Evolutionary conservation across 2,888 invertebrate species (phyloP).

Genomic region (Timandra comae): DNA sequence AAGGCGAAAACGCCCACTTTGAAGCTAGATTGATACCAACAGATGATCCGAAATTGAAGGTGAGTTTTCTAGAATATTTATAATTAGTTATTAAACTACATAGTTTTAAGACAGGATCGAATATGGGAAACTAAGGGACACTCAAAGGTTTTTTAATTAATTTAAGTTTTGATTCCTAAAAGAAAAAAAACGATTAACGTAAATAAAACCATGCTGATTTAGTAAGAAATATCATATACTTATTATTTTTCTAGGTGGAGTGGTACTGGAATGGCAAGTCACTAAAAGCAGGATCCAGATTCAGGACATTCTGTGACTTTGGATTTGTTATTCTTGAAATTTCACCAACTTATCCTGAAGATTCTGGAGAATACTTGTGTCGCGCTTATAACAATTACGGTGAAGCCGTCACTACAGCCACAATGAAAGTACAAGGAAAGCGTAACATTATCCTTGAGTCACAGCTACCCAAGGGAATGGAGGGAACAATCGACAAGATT

Average conservation of each 20-base stretch:
- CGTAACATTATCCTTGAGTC: constrained; percentile 94
- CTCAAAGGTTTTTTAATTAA: too few relatives aligned
- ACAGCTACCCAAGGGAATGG: constrained; percentile 94
- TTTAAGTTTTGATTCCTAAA: too few relatives aligned
- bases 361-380: constrained; percentile 94
- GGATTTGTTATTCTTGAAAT: constrained; percentile 98
- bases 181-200: too few relatives aligned
- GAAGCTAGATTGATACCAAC: constrained; percentile 92
- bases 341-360: constrained; percentile 97
- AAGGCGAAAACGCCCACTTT: constrained; percentile 94
- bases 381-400: constrained; percentile 92
- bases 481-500: constrained; percentile 94
- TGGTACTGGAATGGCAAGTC: constrained; percentile 97
- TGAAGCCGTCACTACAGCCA: constrained; percentile 92
- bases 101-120: too few relatives aligned
- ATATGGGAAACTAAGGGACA: too few relatives aligned
- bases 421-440: constrained; percentile 94
- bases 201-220: neutral
- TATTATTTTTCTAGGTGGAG: constrained; percentile 79
- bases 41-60: constrained; percentile 92
- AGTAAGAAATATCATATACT: neutral
- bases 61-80: too few relatives aligned
- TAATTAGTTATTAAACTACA: too few relatives aligned
- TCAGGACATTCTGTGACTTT: constrained; percentile 98
- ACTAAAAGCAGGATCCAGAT: constrained; percentile 90